Evolutionary conservation across 1,140 invertebrate genomes (phyloP).

Genomic region (Saxidomus purpurata): DNA sequence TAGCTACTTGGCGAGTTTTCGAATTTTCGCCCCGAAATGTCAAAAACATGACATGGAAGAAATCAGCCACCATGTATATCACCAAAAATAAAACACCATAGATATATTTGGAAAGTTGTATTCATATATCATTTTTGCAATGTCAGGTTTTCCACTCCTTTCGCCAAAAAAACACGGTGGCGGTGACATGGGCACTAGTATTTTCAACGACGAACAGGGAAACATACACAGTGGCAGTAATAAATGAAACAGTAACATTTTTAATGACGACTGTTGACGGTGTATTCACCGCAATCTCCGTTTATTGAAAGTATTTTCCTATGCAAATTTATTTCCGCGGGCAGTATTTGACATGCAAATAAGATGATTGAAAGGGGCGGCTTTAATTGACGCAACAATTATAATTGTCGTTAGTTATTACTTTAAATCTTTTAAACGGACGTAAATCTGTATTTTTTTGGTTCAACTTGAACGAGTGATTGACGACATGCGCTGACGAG

Average conservation of each 20-base stretch:
- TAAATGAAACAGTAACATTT: not conserved
- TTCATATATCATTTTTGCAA: no score
- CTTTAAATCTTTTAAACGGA: not conserved
- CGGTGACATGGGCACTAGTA: no score
- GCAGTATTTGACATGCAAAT: not conserved
- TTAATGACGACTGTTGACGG: not conserved
- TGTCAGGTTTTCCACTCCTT: no score
- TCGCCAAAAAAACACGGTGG: no score
- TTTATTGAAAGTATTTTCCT: not conserved
- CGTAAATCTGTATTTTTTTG: not conserved
- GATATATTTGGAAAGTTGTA: no score
- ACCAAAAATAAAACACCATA: no score
- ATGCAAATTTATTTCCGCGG: constrained; percentile 25
- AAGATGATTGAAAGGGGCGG: not conserved
- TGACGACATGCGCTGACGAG: not conserved
- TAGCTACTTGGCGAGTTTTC: no score
- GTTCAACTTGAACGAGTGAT: not conserved
- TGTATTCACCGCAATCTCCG: constrained; percentile 2
- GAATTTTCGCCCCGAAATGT: no score
- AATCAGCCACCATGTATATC: no score
- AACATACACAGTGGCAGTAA: not conserved
- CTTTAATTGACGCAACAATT: not conserved
- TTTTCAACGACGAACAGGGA: no score
- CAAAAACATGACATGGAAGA: no score
- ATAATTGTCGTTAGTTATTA: not conserved